Conservation (phyloP, 2,113 vertebrate species). For the Zosterops hypoxanthus region DNA sequence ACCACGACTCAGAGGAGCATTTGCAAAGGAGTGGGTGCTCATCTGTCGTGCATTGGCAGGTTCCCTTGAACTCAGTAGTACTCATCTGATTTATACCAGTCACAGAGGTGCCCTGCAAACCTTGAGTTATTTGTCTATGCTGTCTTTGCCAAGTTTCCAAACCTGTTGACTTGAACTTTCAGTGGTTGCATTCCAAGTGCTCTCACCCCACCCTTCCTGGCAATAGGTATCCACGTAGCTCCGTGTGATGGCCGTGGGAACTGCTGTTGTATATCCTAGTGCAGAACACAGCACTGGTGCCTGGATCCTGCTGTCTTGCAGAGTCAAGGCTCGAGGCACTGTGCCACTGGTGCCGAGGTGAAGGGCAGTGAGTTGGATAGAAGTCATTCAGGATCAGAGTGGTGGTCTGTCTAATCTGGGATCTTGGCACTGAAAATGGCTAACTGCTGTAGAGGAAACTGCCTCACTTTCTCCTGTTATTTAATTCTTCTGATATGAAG, state of each 20-base stretch:
- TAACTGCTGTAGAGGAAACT: not conserved
- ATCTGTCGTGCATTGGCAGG: not conserved
- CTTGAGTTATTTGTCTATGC: not conserved
- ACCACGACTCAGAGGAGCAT: not conserved
- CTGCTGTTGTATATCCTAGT: not conserved
- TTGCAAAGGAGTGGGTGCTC: not conserved
- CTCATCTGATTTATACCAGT: slow-evolving; percentile 3
- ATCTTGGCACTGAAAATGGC: not conserved
- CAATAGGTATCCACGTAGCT: not conserved
- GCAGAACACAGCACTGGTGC: not conserved
- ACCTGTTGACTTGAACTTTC: slow-evolving; percentile 54
- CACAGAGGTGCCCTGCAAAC: slow-evolving; percentile 8
- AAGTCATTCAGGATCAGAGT: not conserved
- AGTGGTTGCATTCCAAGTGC: not conserved
- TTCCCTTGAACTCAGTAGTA: not conserved
- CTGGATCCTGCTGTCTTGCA: not conserved
- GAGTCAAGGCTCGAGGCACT: not conserved
- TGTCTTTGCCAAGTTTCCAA: slow-evolving; percentile 35
- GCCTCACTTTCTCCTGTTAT: not conserved
- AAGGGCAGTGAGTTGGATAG: not conserved
- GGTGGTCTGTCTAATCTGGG: not conserved
- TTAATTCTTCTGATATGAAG: not conserved
- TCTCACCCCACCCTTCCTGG: slow-evolving; percentile 18
- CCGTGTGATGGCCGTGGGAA: not conserved
- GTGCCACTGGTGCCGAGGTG: not conserved